phyloP scores from a whole-genome alignment of 2,888 invertebrate species.

The Axea sp. region DNA sequence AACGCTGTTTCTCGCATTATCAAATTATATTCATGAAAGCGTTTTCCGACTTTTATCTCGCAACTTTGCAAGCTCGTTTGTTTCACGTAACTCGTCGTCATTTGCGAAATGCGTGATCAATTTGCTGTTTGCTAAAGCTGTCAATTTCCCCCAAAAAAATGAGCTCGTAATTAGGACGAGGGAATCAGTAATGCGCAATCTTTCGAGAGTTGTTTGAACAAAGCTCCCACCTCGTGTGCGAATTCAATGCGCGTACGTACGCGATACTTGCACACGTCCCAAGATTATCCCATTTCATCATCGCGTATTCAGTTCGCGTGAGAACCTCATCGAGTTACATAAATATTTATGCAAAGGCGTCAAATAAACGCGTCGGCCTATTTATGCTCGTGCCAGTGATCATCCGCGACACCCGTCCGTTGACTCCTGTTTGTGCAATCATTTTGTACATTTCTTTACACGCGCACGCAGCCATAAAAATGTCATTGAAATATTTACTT shows the following conservation, averaged over 20 bases:
- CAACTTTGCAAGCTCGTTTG: too few species aligned
- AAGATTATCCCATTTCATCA: conserved; percentile 46
- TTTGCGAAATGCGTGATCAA: too few species aligned
- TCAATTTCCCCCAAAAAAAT: too few species aligned
- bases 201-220: conserved; percentile 25
- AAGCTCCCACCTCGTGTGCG: conserved; percentile 21
- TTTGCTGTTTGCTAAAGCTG: too few species aligned
- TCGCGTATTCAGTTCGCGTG: conserved; percentile 16
- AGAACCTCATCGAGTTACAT: conserved; percentile 29
- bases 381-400: conserved; percentile 21
- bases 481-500: too few species aligned
- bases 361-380: conserved; percentile 19
- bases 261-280: conserved; percentile 26
- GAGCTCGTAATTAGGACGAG: background rate
- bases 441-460: too few species aligned
- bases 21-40: too few species aligned
- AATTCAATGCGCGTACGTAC: conserved; percentile 36
- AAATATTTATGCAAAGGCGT: conserved; percentile 36
- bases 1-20: background rate
- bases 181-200: conserved; percentile 7
- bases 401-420: conserved; percentile 9
- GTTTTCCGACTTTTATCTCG: background rate
- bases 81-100: too few species aligned
- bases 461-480: too few species aligned
- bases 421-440: too few species aligned